Base-by-base conservation (phyloP, 2,888 invertebrate species). In the Auanema freiburgensis region DNA sequence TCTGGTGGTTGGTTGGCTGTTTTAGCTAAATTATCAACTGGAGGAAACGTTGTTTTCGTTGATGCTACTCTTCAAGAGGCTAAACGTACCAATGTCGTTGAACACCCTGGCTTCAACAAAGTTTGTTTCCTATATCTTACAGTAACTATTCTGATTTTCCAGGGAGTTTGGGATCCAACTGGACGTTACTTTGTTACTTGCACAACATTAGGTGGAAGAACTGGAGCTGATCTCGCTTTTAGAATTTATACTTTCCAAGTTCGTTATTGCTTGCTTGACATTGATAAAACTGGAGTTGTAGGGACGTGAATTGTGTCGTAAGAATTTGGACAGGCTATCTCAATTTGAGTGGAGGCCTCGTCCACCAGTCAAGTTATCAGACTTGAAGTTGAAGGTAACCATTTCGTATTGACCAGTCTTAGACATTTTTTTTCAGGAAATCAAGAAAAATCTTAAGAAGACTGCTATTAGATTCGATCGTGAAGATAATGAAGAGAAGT, bases 81-180 rank as follows among this genome's bases (percentile, higher is more conserved):
- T 6, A 76, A 72, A 44, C 61, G 75, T 16, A 71, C 74, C 50
- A 75, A 75, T 42, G 71, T 74, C 21, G 72, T 71, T 18, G 77
- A 77, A 53, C 77, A 77, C 56, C 74, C 76, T 10, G 63, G 71
- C 16, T 74, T 75, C 65, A 77, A 75, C 60, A 71, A 71, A 57
- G 67, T 67, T n/a, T 52, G 52, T 21, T 21, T 52, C 23, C 6
- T 10, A 18, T n/a, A n/a, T n/a, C n/a, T n/a, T n/a, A n/a, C n/a
- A n/a, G n/a, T 91, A 91, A 82, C 90, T 91, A 12, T 91, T 91
- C 0, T 95, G 95, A 85, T 96, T 97, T 93, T 94, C 0, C 93
- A 96, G 84, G 92, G 97, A 1, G 96, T 96, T 85, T 99, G 98
- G 98, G 98, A 99, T 86, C 97, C 98, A 1, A 98, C 97, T 2